A percentile compares a stretch with the other conserved stretches of the same genome.
phyloP scores from a whole-genome alignment of 2,888 invertebrate species.

The Pristionchus exspectatus region DNA sequence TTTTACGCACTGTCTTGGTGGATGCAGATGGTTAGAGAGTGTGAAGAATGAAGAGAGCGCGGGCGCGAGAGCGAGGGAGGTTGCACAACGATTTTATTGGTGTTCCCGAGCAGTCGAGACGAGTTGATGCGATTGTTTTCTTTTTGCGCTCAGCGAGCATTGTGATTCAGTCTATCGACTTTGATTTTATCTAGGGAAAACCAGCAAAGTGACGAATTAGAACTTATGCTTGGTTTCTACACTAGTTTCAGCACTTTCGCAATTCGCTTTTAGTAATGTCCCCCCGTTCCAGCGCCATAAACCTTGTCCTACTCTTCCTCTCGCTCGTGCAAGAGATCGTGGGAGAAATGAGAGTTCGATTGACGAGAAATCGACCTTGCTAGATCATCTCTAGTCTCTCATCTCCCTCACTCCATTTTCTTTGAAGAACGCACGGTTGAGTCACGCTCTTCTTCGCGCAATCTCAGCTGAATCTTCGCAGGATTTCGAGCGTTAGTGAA shows the following conservation, averaged over 20 bases:
- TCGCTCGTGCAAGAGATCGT: background rate
- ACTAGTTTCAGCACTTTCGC: background rate
- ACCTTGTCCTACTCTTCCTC: background rate
- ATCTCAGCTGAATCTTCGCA: background rate
- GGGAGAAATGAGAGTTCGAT: background rate
- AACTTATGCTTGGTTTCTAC: background rate
- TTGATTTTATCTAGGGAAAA: background rate
- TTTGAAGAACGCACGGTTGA: constrained; percentile 41
- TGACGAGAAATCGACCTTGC: background rate
- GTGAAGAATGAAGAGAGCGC: no score
- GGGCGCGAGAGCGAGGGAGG: no score
- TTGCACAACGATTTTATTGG: background rate
- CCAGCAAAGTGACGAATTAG: background rate
- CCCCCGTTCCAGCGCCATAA: no score
- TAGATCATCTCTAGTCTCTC: background rate
- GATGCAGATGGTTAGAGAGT: no score
- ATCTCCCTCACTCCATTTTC: constrained; percentile 2
- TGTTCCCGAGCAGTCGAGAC: background rate
- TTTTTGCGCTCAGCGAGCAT: background rate
- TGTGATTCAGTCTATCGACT: background rate
- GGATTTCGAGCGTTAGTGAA: no score
- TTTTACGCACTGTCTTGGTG: no score
- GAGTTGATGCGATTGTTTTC: constrained; percentile 1
- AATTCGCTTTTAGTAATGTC: no score
- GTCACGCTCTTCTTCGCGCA: background rate